A percentile compares a stretch with the other conserved stretches of the same genome.
Conservation (phyloP, 2,113 vertebrate species). For the Trinectes maculatus region DNA sequence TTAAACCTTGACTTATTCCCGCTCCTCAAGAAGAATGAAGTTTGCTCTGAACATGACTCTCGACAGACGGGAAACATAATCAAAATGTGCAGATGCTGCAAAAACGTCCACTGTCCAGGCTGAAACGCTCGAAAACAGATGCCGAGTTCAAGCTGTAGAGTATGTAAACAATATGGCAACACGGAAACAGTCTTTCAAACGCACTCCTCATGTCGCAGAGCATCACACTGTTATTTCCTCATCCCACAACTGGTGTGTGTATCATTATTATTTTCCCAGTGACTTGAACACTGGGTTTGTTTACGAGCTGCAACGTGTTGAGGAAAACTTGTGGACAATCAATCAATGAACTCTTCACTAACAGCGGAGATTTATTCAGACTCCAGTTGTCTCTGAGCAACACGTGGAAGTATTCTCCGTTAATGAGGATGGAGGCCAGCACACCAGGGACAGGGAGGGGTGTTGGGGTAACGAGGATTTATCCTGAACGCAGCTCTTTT, state of each 20-base stretch:
- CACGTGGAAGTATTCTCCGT: slow-evolving; percentile 4
- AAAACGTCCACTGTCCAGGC: no score
- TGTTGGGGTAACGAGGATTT: not conserved
- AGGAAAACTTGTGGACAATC: slow-evolving; percentile 8
- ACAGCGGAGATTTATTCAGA: not conserved
- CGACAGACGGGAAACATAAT: no score
- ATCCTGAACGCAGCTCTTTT: not conserved
- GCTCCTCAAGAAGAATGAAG: no score
- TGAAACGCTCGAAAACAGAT: not conserved
- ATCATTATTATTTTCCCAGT: slow-evolving; percentile 1
- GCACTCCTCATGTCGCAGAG: no score
- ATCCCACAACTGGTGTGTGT: not conserved
- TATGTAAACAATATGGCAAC: not conserved
- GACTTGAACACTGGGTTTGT: not conserved
- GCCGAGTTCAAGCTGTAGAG: not conserved
- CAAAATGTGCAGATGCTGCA: not conserved
- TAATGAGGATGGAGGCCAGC: slow-evolving; percentile 22
- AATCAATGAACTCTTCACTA: not conserved
- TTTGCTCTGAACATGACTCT: no score
- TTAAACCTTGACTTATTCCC: no score
- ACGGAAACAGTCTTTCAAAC: not conserved
- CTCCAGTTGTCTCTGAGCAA: not conserved
- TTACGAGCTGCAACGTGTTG: not conserved
- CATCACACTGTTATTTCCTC: no score
- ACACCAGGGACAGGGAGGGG: not conserved